Base-by-base conservation (phyloP, 2,797 vertebrate genomes). In the Sebastes goodei region DNA sequence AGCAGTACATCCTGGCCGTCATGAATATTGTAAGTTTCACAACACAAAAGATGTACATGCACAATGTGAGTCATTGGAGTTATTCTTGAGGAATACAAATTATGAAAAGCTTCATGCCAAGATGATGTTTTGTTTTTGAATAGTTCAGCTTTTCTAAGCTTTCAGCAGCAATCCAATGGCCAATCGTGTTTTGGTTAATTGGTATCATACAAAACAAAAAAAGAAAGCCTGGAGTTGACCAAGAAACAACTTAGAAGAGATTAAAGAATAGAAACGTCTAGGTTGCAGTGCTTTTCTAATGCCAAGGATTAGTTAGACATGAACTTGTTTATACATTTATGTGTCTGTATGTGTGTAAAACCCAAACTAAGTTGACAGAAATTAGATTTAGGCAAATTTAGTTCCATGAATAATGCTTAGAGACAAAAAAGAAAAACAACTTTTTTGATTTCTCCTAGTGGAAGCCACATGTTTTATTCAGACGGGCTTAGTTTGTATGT, bases 1-100 rank as follows among this genome's bases (percentile, higher is more conserved):
- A 99, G 88, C 98, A 99, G 93, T 99, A 99, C 85, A 97, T 99
- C 93, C 95, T 99, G 92, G 97, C 99, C 55, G 97, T 99, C 94
- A 99, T 99, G 99, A 99, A 99, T 97, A 98, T 99, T 99, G 99
- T 99, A 99, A 99, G 99, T 99, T 97, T 98, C 96, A 97, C 94
- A 94, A 94, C 89, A 84, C 88, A 87, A 89, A 93, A 79, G 79
- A 87, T 67, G 23, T 9, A 27, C 10, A 6, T 29, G 35, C 25
- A 76, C 61, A 49, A 4, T 12, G 5, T 17, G 21, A 25, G 2
- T 21, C 11, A 6, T 14, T 55, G 17, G 23, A 53, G 20, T 29
- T 23, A 2, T 29, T 75, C 3, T 29, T 35, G 6, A 38, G 56
- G 9, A 23, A 32, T 72, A 5, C 38, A 42, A 33, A 30, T 49